Evolutionary conservation across 2,888 invertebrate species (phyloP), one percentile per base, ranked within the genome.

Genomic region (Metopia argyrocephala): DNA sequence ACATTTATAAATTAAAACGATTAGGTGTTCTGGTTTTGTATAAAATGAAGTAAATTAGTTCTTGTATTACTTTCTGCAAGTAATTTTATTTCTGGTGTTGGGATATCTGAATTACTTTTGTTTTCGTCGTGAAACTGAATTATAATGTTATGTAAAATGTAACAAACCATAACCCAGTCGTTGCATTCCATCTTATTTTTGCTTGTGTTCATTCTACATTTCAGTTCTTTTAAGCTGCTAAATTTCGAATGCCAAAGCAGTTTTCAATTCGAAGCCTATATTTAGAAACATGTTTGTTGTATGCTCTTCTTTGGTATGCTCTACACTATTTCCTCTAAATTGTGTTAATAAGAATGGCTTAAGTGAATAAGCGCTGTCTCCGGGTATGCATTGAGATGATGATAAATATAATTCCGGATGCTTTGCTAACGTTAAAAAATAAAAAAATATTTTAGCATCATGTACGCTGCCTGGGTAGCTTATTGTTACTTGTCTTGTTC

Each of bases 221-320:
- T 50, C 15, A 65, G 64, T 20, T 65, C 65, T 5, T 65, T 65
- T 21, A 50, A 50, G 28, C 64, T 66, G 4, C 18, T n/a, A n/a
- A 66, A 54, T 23, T 38, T 66, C 23, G n/a, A 54, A 54, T 38
- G 9, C 64, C 64, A 18, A 65, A 65, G 6, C 15, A 65, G 21
- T 65, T 50, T 21, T 48, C 62, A 6, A 62, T 45, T 2, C 31
- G 31, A 6, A 38, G 21, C 12, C 59, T 23, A 25, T 54, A 54
- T 23, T 25, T 23, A 2, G 12, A 23, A n/a, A n/a, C n/a, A n/a
- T n/a, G n/a, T n/a, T n/a, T n/a, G n/a, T n/a, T n/a, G n/a, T n/a
- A n/a, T n/a, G n/a, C n/a, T n/a, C n/a, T n/a, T n/a, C n/a, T n/a
- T n/a, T n/a, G n/a, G n/a, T n/a, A n/a, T n/a, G n/a, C n/a, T n/a